phyloP scores from a whole-genome alignment of 2,113 vertebrate species.

The Aramus guarauna region DNA sequence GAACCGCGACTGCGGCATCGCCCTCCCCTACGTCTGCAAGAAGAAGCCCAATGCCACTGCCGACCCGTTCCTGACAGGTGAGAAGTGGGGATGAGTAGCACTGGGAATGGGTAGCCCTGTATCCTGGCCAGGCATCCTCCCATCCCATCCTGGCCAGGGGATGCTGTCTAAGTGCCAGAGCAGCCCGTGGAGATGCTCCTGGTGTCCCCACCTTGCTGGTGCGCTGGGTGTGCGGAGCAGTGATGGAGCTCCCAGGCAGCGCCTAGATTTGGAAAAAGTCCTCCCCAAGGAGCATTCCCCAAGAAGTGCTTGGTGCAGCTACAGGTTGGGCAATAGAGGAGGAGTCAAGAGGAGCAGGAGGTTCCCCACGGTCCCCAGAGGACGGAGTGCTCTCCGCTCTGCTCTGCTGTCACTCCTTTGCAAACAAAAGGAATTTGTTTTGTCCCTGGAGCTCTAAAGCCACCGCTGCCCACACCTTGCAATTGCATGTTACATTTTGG shows the following conservation, averaged over 20 bases:
- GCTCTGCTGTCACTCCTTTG: neutral
- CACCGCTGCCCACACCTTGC: neutral
- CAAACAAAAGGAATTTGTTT: neutral
- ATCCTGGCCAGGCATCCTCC: neutral
- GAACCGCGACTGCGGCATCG: constrained; percentile 89
- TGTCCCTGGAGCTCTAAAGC: neutral
- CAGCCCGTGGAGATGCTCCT: neutral
- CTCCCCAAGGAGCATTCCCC: neutral
- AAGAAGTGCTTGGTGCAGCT: fast-evolving
- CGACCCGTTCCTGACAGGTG: constrained; percentile 79
- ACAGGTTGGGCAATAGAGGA: neutral
- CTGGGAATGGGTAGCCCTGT: neutral
- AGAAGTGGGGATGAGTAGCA: neutral
- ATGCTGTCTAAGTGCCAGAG: neutral
- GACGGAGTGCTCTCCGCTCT: neutral
- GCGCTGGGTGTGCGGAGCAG: neutral
- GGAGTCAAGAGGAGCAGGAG: neutral
- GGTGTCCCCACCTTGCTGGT: neutral
- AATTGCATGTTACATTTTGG: neutral
- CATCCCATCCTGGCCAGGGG: fast-evolving
- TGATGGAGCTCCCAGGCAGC: neutral
- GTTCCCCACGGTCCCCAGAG: fast-evolving
- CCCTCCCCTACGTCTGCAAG: constrained; percentile 92
- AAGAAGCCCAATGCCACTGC: constrained; percentile 88
- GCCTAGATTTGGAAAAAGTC: neutral